Base-by-base conservation (phyloP, 2,797 vertebrate genomes). In the Pseudochromis fuscus region DNA sequence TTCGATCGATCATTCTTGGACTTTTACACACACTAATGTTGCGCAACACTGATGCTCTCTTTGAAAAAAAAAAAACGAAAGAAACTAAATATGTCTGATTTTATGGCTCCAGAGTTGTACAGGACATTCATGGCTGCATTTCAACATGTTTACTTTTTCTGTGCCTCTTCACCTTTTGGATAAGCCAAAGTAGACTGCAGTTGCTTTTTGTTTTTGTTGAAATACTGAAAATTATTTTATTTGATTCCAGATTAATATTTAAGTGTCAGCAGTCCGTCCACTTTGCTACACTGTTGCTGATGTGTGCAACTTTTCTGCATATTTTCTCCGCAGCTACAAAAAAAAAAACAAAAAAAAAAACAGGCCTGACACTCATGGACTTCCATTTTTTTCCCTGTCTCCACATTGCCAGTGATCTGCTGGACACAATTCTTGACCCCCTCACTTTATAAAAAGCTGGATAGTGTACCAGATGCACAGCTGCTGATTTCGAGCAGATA, bases 111-210 rank as follows among this genome's bases (percentile, higher is more conserved):
- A 89, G 61, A 71, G 71, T 89, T 92, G 86, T 91, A 88, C 89
- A 90, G 84, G 84, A 90, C 24, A 65, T 81, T 82, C 83, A 84
- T 78, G 72, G 86, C 87, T 88, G 81, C 79, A 77, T 89, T 89
- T 86, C 61, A 62, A 79, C 82, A 63, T 82, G 87, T 84, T 92
- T 89, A 87, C 81, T 88, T 89, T 92, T 84, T 89, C 83, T 87
- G 92, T 93, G 91, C 90, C 93, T 94, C 93, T 92, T 93, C 93
- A 91, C 91, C 85, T 82, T 89, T 89, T 86, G 85, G 91, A 91
- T 78, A 93, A 93, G 93, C 94, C 93, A 94, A 94, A 94, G 94
- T 93, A 91, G 93, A 94, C 93, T 94, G 94, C 93, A 93, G 81
- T 90, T 85, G 85, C 84, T 87, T 93, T 87, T 87, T 7, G 69